Evolutionary conservation across 2,888 invertebrate genomes (phyloP).

Genomic region (Pherbina coryleti): DNA sequence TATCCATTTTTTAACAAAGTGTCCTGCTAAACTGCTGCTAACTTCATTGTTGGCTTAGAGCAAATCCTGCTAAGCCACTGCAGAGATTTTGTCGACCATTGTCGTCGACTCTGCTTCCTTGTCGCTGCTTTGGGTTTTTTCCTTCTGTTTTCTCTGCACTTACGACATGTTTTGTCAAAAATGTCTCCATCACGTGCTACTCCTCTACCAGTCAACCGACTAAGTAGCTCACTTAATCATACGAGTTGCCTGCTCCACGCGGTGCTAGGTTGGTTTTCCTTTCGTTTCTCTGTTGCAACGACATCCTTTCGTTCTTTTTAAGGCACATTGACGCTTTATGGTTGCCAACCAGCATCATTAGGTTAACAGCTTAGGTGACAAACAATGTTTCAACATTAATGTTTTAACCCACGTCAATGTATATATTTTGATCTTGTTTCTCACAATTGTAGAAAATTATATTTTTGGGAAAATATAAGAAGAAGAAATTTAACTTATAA

Average conservation of each 20-base stretch:
- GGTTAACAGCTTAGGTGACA: conserved; percentile 49
- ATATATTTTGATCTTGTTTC: too few relatives aligned
- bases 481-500: too few relatives aligned
- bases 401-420: background rate
- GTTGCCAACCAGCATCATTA: conserved; percentile 40
- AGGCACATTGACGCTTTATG: conserved; percentile 33
- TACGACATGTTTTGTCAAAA: conserved; percentile 57
- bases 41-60: background rate
- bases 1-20: background rate
- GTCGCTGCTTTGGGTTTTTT: background rate
- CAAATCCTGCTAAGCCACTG: conserved; percentile 32
- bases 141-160: background rate
- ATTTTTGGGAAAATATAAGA: too few relatives aligned
- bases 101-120: conserved; percentile 8
- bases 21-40: conserved; percentile 22
- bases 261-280: conserved; percentile 22
- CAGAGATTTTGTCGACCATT: conserved; percentile 28
- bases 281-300: background rate
- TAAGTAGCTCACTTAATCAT: conserved; percentile 63
- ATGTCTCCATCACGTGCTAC: conserved; percentile 62
- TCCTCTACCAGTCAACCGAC: conserved; percentile 37
- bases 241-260: conserved; percentile 23
- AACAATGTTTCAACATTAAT: conserved; percentile 35
- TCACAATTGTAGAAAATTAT: too few relatives aligned
- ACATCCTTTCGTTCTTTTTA: conserved; percentile 46